phyloP scores from a whole-genome alignment of 2,888 invertebrate genomes.

The Conomelus anceps region DNA sequence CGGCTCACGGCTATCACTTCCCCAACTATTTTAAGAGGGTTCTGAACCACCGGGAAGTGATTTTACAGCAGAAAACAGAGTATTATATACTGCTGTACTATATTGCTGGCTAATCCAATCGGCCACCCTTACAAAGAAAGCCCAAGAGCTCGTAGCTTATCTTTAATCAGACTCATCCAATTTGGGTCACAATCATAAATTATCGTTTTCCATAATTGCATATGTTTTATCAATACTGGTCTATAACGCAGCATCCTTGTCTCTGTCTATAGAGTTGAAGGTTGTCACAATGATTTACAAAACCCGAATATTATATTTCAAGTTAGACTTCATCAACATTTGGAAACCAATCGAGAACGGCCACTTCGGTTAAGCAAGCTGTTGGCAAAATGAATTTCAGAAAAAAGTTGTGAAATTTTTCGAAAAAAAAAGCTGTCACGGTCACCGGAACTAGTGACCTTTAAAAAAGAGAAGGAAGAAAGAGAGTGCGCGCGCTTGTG shows the following conservation, averaged over 20 bases:
- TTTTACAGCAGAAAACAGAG: no score
- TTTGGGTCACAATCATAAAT: neutral
- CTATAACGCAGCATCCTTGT: no score
- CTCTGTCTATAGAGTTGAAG: neutral
- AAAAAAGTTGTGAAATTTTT: neutral
- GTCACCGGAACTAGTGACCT: neutral
- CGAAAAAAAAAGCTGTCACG: neutral
- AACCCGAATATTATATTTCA: neutral
- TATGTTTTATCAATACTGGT: no score
- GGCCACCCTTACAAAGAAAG: no score
- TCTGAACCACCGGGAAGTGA: no score
- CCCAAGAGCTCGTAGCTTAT: no score
- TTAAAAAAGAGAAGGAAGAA: neutral
- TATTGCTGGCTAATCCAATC: no score
- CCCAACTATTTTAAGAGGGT: no score
- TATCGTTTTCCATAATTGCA: neutral
- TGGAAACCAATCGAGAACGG: neutral
- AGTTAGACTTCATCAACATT: neutral
- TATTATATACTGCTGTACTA: no score
- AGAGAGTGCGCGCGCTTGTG: neutral
- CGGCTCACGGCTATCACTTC: no score
- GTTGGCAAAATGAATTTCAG: neutral
- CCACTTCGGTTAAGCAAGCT: neutral
- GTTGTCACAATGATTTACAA: neutral
- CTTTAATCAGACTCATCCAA: neutral